Percentiles rank a stretch among this genome's conserved stretches.
Conservation (phyloP, 2,888 invertebrate species). For the Lasioglossum zephyrum region DNA sequence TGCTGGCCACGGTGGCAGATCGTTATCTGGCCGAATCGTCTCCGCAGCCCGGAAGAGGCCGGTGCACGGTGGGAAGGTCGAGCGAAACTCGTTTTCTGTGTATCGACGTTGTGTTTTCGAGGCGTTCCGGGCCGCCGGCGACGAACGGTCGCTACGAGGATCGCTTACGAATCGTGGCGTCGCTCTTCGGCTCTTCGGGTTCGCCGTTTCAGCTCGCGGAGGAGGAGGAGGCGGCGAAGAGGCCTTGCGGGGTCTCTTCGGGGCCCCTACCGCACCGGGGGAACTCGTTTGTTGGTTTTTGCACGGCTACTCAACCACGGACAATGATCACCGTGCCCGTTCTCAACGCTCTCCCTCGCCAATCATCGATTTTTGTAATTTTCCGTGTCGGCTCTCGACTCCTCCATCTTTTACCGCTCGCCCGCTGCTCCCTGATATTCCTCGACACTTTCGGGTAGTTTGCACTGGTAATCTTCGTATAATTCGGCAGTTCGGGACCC, state of each 20-base stretch:
- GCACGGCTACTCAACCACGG: constrained; percentile 63
- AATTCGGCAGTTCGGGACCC: constrained; percentile 15
- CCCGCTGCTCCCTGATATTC: not conserved
- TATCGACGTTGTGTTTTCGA: constrained; percentile 64
- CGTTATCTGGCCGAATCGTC: constrained; percentile 57
- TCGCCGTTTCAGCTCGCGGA: constrained; percentile 32
- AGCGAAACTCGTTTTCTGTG: constrained; percentile 62
- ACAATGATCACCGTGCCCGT: constrained; percentile 60
- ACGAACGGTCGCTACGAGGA: constrained; percentile 62
- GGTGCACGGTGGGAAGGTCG: constrained; percentile 62
- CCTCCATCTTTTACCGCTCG: not conserved
- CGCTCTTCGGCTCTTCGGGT: constrained; percentile 11
- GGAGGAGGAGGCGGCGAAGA: constrained; percentile 32
- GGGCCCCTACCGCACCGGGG: constrained; percentile 60
- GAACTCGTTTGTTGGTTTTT: constrained; percentile 79
- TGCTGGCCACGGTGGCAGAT: constrained; percentile 61
- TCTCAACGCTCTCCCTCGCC: constrained; percentile 43
- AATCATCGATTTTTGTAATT: constrained; percentile 78
- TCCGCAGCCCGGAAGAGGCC: constrained; percentile 62
- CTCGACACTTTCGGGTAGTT: not conserved
- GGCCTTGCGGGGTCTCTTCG: constrained; percentile 36
- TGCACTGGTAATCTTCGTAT: constrained; percentile 15
- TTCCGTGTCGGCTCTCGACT: constrained; percentile 63
- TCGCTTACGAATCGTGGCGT: constrained; percentile 67
- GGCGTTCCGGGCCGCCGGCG: constrained; percentile 53